These are phyloP conservation scores for Psylliodes chrysocephalus DNA, from an alignment of 2,888 invertebrate genomes.

Conservation along the genomic window DNA sequence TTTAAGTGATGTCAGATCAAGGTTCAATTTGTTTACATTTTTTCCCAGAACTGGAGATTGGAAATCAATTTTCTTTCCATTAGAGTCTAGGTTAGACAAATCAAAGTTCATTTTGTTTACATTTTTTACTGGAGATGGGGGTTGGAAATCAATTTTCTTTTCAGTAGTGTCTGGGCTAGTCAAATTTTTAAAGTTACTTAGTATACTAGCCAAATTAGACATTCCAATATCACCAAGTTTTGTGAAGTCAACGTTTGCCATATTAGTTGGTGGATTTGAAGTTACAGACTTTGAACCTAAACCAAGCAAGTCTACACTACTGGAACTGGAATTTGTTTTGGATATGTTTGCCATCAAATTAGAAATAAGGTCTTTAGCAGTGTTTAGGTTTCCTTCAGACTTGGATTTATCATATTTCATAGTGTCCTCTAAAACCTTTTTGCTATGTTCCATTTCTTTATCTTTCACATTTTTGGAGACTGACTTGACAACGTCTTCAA, in stretches of 20 bases:
- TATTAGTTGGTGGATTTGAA: conserved; percentile 25
- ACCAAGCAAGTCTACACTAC: conserved; percentile 44
- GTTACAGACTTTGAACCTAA: conserved; percentile 23
- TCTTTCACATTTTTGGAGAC: conserved; percentile 79
- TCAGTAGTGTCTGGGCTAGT: conserved; percentile 18
- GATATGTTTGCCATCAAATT: conserved; percentile 69
- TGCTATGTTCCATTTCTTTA: conserved; percentile 67
- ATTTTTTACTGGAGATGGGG: conserved; percentile 22
- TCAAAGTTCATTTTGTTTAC: conserved; percentile 30
- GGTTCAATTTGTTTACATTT: conserved; percentile 26
- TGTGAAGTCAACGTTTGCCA: conserved; percentile 47
- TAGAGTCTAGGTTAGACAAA: conserved; percentile 15
- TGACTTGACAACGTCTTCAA: conserved; percentile 83
- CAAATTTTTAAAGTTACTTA: conserved; percentile 52
- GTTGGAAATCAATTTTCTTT: conserved; percentile 36
- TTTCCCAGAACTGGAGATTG: conserved; percentile 29
- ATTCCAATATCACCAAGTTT: conserved; percentile 52
- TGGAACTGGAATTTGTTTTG: conserved; percentile 35
- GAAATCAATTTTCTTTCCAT: conserved; percentile 33
- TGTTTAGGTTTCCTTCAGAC: conserved; percentile 63
- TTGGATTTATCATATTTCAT: conserved; percentile 49
- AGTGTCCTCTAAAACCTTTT: conserved; percentile 54
- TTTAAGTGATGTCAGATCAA: conserved; percentile 22
- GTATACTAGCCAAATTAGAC: conserved; percentile 54
- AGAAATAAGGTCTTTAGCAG: conserved; percentile 72